Base-by-base conservation (phyloP, 2,888 invertebrate species). In the Steromphala cineraria region DNA sequence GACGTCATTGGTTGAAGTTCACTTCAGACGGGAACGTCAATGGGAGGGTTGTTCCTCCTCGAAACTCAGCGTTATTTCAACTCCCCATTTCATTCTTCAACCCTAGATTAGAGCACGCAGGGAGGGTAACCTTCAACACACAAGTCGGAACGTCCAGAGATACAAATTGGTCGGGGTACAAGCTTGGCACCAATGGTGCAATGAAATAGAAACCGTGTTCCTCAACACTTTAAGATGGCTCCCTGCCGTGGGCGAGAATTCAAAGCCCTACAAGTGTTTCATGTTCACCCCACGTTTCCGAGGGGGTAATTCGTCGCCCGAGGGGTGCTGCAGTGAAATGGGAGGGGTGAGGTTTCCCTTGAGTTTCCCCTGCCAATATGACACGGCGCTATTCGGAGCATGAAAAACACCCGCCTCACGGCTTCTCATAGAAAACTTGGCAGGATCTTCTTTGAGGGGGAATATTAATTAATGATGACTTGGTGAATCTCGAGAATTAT, bases 231-330 rank as follows among this genome's bases (percentile, higher is more conserved):
- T 62, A 28, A 7, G 28, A 28, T 3, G 24, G 17, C 28, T 24
- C 62, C 62, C 62, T 31, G 24, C 62, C 28, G 28, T 10, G 62
- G 28, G 28, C 24, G 28, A 28, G 62, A 62, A 28, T 62, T 62
- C 62, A 62, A 62, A 62, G 62, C 62, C 62, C 28, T 31, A 28
- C 62, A 62, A 62, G 62, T 62, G 62, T 62, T 62, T 62, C 62
- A 62, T 62, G 62, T 62, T 62, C 28, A 28, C 28, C 28, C 62
- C 28, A 15, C 28, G 62, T 62, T 62, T 62, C 62, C 62, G 62
- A 62, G 62, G 62, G 62, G 62, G 62, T 62, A 62, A 62, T 62
- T 62, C 62, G 62, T 62, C 62, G 62, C 62, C 62, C 5, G 62
- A 62, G 62, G 62, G 62, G 62, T 24, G 28, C 28, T 62, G 62